phyloP scores from a whole-genome alignment of 92 coral and sea anemone species.

The Zoanthus solanderi region DNA sequence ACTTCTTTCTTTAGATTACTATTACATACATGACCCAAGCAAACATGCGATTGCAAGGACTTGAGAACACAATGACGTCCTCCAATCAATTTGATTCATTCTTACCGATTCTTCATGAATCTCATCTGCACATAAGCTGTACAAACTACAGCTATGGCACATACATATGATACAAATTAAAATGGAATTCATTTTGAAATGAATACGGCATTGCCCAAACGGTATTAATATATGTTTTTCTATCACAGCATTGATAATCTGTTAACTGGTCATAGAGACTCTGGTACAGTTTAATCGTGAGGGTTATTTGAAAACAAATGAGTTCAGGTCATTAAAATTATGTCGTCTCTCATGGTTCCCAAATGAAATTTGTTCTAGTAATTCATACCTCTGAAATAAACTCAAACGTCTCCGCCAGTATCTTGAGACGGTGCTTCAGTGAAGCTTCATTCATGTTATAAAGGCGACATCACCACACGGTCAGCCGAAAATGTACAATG shows the following conservation, averaged over 20 bases:
- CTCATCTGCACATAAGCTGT: too few relatives aligned
- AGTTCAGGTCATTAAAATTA: neutral
- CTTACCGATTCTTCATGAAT: too few relatives aligned
- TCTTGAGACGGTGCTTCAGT: neutral
- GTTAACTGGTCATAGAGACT: neutral
- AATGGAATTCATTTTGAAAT: neutral
- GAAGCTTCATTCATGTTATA: neutral
- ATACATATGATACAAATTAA: too few relatives aligned
- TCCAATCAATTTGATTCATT: too few relatives aligned
- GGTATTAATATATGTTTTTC: neutral
- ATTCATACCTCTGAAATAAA: constrained; percentile 28
- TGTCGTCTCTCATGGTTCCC: neutral
- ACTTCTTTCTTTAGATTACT: too few relatives aligned
- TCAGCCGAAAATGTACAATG: neutral
- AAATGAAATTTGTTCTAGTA: neutral
- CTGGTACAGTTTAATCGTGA: neutral
- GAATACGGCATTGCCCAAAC: neutral
- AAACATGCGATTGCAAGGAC: too few relatives aligned
- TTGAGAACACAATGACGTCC: too few relatives aligned
- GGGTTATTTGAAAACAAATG: neutral
- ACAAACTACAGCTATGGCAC: too few relatives aligned
- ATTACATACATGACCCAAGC: too few relatives aligned
- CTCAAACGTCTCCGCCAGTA: constrained; percentile 8
- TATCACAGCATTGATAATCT: neutral
- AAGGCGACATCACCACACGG: neutral